Conservation (phyloP, 2,113 vertebrate species). For the Clinocottus analis region DNA sequence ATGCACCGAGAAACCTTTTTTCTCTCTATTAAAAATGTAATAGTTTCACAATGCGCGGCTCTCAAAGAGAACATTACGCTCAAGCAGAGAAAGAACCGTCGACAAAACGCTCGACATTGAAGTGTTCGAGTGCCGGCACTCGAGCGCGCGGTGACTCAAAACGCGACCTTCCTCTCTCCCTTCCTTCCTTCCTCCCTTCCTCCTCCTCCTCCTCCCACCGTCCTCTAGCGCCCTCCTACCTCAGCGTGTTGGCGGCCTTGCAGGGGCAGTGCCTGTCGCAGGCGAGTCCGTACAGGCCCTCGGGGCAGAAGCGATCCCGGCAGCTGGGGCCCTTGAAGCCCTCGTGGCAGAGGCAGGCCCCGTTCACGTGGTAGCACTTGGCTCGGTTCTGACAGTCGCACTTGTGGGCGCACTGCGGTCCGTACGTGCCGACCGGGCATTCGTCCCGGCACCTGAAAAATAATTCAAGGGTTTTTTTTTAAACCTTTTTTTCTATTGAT, state of each 20-base stretch:
- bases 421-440: constrained; percentile 91
- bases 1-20: no score
- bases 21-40: no score
- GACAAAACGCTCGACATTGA: neutral
- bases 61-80: no score
- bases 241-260: constrained; percentile 86
- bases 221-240: no score
- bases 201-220: no score
- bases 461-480: no score
- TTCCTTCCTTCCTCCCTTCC: no score
- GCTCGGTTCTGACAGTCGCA: constrained; percentile 95
- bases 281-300: constrained; percentile 89
- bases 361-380: constrained; percentile 92
- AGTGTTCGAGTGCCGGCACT: neutral
- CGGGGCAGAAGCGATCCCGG: constrained; percentile 92
- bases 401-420: constrained; percentile 90
- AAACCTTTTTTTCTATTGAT: no score
- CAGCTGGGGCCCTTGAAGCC: constrained; percentile 94
- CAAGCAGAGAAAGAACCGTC: neutral
- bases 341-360: constrained; percentile 91
- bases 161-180: neutral
- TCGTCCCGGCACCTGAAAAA: constrained; percentile 98
- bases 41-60: no score
- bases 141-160: neutral
- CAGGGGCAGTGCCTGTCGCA: constrained; percentile 93